Base-by-base conservation (phyloP, 2,888 invertebrate genomes). In the Agrotis ipsilon region DNA sequence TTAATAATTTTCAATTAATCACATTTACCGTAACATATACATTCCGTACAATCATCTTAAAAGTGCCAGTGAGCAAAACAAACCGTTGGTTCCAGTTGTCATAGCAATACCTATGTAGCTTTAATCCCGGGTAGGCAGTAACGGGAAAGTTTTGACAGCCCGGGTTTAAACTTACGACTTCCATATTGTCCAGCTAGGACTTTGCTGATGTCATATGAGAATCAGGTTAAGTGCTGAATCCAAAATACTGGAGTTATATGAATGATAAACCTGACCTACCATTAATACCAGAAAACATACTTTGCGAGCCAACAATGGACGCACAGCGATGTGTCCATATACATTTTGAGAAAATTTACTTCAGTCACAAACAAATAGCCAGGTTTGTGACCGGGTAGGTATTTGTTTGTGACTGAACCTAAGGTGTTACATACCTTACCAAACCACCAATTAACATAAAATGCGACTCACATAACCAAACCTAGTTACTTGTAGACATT, bases 151-250 rank as follows among this genome's bases (percentile, higher is more conserved):
- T 70, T 48, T 55, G 71, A 69, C 52, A 61, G 0, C 61, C 61
- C 5, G 52, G 52, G 69, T 19, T 69, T 61, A 39, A 69, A 54
- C 52, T 69, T 52, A 69, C 32, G 69, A 61, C 61, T 69, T 70
- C 52, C 46, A 61, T 69, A 61, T 46, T 69, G 52, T 24, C 46
- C 61, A 39, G 61, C 14, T n/a, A n/a, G n/a, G 1, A 3, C 2
- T 52, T 52, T 69, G 16, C 11, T 32, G 32, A 45, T 68, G 45
- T 19, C 60, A 61, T 61, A 60, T 16, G 49, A 7, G n/a, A 13
- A 18, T 45, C n/a, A 1, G 32, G 19, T 5, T 39, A 1, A 14
- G 46, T 52, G 13, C 18, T 5, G 0, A 11, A 6, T 0, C 4
- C 13, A 21, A 21, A 65, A n/a, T 46, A 39, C 16, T 65, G 11